Conservation (phyloP, 2,888 invertebrate species). For the Nephrotoma flavescens region DNA sequence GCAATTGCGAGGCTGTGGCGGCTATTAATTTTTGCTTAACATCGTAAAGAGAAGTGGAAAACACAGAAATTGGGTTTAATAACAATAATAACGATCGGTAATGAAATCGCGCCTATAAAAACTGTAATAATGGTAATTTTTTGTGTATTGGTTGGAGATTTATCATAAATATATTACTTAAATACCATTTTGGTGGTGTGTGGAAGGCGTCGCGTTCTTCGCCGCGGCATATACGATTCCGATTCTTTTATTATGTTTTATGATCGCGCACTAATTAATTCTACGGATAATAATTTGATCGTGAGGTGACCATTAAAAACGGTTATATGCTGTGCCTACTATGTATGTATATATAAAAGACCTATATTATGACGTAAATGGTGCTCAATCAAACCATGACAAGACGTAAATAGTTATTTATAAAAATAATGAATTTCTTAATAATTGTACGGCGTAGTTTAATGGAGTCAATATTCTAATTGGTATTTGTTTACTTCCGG, state of each 20-base stretch:
- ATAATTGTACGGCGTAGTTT: not conserved
- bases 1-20: not conserved
- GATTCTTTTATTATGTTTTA: not conserved
- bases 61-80: not conserved
- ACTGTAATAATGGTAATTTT: not conserved
- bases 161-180: not conserved
- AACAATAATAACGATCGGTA: not conserved
- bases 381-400: not conserved
- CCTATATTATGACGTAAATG: not conserved
- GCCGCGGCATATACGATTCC: not conserved
- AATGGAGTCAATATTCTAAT: not conserved
- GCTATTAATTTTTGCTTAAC: not conserved
- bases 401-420: not conserved
- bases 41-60: not conserved
- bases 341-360: not conserved
- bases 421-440: not conserved
- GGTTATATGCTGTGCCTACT: not conserved
- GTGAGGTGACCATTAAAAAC: not conserved
- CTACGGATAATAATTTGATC: not conserved
- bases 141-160: not conserved
- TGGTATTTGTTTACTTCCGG: not conserved
- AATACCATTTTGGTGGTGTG: not conserved
- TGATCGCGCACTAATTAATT: not conserved
- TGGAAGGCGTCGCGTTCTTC: not conserved
- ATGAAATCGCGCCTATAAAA: not conserved